phyloP scores from a whole-genome alignment of 2,888 invertebrate species.

The Pachydiplax longipennis region DNA sequence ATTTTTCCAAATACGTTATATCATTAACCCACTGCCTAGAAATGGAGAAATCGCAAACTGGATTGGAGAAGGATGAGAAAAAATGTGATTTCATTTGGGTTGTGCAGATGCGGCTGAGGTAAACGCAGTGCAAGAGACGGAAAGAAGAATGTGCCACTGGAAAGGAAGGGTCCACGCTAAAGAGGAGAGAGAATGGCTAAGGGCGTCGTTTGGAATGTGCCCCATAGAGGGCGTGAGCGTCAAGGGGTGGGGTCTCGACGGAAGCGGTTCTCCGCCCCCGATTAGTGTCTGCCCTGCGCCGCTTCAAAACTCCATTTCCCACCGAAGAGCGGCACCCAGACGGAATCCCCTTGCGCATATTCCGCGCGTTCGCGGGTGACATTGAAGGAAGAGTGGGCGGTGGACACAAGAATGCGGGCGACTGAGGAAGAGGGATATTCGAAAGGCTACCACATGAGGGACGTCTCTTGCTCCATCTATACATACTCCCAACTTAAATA shows the following conservation, averaged over 20 bases:
- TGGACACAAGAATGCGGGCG: not conserved
- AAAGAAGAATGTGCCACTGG: not conserved
- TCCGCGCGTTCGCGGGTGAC: not conserved
- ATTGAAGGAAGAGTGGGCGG: conserved; percentile 22
- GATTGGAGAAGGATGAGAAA: too few species aligned
- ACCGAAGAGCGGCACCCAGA: not conserved
- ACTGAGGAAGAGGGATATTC: not conserved
- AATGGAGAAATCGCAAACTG: too few species aligned
- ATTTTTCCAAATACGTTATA: too few species aligned
- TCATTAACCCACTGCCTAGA: too few species aligned
- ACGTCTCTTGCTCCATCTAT: not conserved
- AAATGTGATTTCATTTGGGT: not conserved
- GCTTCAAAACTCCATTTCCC: not conserved
- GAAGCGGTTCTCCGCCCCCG: conserved; percentile 14
- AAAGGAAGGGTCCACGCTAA: not conserved
- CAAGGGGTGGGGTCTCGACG: not conserved
- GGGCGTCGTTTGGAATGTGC: conserved; percentile 23
- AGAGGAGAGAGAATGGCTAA: not conserved
- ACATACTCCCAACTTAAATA: not conserved
- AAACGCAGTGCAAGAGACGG: not conserved
- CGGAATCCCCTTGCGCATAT: not conserved
- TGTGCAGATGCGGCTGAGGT: not conserved
- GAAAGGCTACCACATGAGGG: not conserved
- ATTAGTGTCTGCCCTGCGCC: not conserved
- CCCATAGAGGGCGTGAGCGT: not conserved